Evolutionary conservation across 2,797 vertebrate genomes (phyloP).

Genomic region (Eutrigla gurnardus): DNA sequence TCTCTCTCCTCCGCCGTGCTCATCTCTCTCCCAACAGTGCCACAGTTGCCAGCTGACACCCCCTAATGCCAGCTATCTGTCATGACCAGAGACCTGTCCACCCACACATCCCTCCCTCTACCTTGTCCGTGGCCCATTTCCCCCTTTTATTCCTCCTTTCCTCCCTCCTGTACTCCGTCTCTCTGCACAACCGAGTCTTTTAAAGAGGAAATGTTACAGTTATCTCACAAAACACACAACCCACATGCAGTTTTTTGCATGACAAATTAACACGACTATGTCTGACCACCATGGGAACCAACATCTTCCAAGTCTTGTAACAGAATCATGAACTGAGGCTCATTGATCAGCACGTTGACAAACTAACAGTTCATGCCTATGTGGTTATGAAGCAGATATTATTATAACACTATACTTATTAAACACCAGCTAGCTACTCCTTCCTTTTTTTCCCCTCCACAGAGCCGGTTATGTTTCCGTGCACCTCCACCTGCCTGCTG

Average conservation of each 20-base stretch:
- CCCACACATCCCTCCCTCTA: slow-evolving; percentile 73
- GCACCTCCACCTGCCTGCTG: slow-evolving; percentile 49
- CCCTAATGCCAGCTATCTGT: slow-evolving; percentile 91
- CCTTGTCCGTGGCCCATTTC: slow-evolving; percentile 33
- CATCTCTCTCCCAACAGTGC: slow-evolving; percentile 86
- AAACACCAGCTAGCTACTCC: slow-evolving; percentile 9
- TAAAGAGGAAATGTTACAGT: neutral
- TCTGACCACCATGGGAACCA: neutral
- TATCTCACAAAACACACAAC: neutral
- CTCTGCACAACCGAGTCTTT: neutral
- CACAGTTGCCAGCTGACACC: slow-evolving; percentile 89
- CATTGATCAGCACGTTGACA: neutral
- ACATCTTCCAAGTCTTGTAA: neutral
- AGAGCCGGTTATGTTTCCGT: slow-evolving; percentile 32
- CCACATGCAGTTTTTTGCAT: neutral
- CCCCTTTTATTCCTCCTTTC: slow-evolving; percentile 34
- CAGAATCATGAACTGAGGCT: neutral
- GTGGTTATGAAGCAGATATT: slow-evolving; percentile 12
- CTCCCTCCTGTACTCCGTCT: slow-evolving; percentile 13
- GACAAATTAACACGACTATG: neutral
- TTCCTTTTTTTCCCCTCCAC: neutral
- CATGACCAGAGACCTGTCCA: slow-evolving; percentile 82
- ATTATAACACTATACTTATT: neutral
- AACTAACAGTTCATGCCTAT: neutral
- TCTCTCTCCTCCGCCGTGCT: slow-evolving; percentile 78